phyloP scores from a whole-genome alignment of 35 echinoderm and acorn worm species.

The Ophioderma brevispina region DNA sequence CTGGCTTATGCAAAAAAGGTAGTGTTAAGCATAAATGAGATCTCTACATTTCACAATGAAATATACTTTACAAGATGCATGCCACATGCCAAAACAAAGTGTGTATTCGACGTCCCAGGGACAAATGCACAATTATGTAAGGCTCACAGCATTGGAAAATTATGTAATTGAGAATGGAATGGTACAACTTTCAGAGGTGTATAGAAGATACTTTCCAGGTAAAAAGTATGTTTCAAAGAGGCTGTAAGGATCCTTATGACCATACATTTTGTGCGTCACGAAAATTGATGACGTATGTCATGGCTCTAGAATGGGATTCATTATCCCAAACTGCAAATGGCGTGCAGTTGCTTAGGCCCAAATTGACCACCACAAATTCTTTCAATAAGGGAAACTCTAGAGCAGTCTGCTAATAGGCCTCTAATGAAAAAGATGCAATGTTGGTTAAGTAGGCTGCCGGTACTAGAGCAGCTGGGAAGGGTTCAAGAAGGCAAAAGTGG shows the following conservation, averaged over 20 bases:
- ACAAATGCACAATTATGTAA: neutral
- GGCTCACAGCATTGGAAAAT: neutral
- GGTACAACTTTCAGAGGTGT: neutral
- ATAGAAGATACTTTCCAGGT: neutral
- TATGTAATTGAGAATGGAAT: neutral
- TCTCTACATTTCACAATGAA: too few relatives aligned
- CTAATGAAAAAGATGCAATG: constrained; percentile 5
- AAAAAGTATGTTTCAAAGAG: neutral
- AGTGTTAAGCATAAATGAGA: too few relatives aligned
- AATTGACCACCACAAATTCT: neutral
- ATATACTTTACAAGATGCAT: too few relatives aligned
- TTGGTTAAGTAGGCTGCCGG: neutral
- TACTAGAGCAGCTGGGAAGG: neutral
- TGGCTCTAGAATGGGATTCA: neutral
- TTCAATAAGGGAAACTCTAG: neutral
- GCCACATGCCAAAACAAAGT: too few relatives aligned
- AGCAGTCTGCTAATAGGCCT: neutral
- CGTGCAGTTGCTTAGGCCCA: neutral
- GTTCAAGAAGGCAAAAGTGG: neutral
- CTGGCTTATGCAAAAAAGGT: too few relatives aligned
- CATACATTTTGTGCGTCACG: neutral
- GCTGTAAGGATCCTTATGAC: neutral
- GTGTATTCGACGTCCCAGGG: too few relatives aligned
- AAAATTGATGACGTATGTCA: neutral
- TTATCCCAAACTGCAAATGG: neutral